A percentile compares a stretch with the other conserved stretches of the same genome.
These are phyloP conservation scores for Folsomia candida DNA, from an alignment of 2,888 invertebrate genomes.

Conservation along the genomic window DNA sequence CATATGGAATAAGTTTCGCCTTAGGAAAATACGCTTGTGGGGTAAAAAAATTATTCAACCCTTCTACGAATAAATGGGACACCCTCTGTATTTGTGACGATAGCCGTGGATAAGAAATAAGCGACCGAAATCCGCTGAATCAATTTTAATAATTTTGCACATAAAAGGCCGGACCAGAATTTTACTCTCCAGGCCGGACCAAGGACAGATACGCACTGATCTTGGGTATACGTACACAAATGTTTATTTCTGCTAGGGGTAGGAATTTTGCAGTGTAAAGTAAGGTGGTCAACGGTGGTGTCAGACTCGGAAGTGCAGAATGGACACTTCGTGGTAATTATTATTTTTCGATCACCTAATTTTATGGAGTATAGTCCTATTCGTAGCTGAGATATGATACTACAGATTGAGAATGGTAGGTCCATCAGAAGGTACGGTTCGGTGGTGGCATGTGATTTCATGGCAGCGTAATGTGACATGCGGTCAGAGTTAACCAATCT, in stretches of 20 bases:
- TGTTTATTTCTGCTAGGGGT: neutral
- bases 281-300: neutral
- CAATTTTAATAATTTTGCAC: too few species aligned
- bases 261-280: neutral
- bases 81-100: too few species aligned
- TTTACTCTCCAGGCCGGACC: too few species aligned
- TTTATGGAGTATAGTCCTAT: neutral
- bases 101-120: too few species aligned
- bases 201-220: too few species aligned
- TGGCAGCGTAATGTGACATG: neutral
- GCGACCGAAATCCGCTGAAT: too few species aligned
- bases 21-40: too few species aligned
- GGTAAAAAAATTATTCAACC: too few species aligned
- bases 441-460: neutral
- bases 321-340: neutral
- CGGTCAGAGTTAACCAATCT: neutral
- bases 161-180: too few species aligned
- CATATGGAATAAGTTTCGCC: too few species aligned
- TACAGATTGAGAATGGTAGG: neutral
- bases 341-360: neutral
- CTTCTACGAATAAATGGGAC: too few species aligned
- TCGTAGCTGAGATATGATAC: neutral
- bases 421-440: neutral
- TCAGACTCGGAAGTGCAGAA: neutral
- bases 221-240: too few species aligned